These are phyloP conservation scores for Callaeas wilsoni DNA, from an alignment of 2,113 vertebrate genomes.

Conservation along the genomic window DNA sequence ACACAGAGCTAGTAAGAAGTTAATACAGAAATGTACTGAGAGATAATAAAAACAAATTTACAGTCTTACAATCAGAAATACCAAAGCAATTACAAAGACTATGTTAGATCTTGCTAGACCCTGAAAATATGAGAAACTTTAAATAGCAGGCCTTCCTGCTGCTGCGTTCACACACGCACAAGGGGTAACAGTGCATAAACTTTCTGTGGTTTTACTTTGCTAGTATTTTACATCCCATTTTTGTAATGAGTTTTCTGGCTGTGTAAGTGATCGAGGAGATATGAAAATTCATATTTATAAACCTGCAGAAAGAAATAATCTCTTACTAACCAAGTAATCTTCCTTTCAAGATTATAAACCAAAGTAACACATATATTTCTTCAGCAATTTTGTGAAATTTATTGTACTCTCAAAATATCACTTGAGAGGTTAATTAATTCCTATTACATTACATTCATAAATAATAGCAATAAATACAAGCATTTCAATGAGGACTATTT, in stretches of 20 bases:
- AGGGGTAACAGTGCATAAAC: not conserved
- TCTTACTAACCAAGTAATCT: not conserved
- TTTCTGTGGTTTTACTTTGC: not conserved
- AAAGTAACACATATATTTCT: not conserved
- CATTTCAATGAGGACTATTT: not conserved
- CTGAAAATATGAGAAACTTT: not conserved
- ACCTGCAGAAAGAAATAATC: not conserved
- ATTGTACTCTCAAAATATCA: not conserved
- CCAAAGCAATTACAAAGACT: not conserved
- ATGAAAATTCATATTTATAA: not conserved
- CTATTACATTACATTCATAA: not conserved
- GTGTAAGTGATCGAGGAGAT: not conserved
- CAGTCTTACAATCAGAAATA: not conserved
- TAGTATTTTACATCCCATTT: not conserved
- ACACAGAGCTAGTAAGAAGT: not conserved
- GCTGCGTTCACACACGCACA: not conserved
- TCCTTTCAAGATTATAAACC: not conserved
- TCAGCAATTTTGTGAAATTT: not conserved
- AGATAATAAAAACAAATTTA: not conserved
- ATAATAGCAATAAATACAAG: not conserved
- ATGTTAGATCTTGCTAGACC: not conserved
- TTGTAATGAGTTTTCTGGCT: not conserved
- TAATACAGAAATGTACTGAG: not conserved
- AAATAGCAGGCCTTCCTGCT: not conserved
- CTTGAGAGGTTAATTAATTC: not conserved